Evolutionary conservation across 2,888 invertebrate species (phyloP), one percentile per base, ranked within the genome.

Genomic region (Polymixis lichenea): DNA sequence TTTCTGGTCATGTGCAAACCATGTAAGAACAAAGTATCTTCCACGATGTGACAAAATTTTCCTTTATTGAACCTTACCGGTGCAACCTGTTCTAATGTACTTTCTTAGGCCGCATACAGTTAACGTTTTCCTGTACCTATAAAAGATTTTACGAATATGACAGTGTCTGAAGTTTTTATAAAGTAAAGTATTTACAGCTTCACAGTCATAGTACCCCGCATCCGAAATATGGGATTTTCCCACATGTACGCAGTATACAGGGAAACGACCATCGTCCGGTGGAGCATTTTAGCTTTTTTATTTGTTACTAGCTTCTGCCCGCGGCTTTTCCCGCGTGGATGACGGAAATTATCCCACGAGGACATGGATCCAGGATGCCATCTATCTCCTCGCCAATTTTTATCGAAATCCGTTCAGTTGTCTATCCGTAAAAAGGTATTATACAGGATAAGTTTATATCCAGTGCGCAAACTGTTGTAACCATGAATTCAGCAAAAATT

Each of bases 221-320:
- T 53, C 28, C 19, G 32, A 78, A 38, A 74, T 28, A 55, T 55
- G 65, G 58, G 53, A 60, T 60, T 81, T 78, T 38, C 53, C 56
- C 22, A 58, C 15, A 81, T 19, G 53, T 46, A 56, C 22, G 43
- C 56, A 43, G 28, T 43, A 22, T 53, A 60, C 66, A 49, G 56
- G 25, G 81, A 55, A 58, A 46, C 25, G 25, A 53, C 17, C 51
- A 28, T 46, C 9, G 5, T 38, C 51, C 22, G 46, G 25, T 55
- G n/a, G 28, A 32, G 32, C 22, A 22, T 58, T 15, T 80, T 51
- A 17, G 2, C 9, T 32, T 51, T 76, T 77, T 74, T 74, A 72
- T 64, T 64, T 53, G 15, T 15, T 73, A 58, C 11, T 46, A 46
- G 43, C 43, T 46, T 46, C 43, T 46, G 43, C 43, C 43, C 43